phyloP scores from a whole-genome alignment of 1,140 invertebrate genomes.

The Hestina assimilis region DNA sequence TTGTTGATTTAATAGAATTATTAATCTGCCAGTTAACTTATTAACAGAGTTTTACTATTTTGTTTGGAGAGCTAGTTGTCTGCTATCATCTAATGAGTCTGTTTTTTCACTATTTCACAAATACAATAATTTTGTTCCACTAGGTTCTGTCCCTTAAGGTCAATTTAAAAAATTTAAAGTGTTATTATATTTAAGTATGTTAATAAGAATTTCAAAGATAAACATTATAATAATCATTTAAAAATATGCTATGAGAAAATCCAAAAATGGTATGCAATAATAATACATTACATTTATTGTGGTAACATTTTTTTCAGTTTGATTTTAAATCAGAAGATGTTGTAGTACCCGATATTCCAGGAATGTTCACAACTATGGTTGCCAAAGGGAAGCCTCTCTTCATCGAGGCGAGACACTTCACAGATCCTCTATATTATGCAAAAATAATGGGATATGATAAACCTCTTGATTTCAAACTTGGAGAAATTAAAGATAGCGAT shows the following conservation, averaged over 20 bases:
- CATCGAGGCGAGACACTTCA: conserved; percentile 85
- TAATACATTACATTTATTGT: not conserved
- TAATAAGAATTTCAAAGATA: too few relatives aligned
- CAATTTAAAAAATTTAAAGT: too few relatives aligned
- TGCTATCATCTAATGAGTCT: too few relatives aligned
- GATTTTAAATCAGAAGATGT: conserved; percentile 88
- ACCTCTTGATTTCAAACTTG: conserved; percentile 89
- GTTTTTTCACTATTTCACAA: not conserved
- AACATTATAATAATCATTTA: too few relatives aligned
- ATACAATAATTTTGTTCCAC: not conserved
- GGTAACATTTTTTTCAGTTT: conserved; percentile 82
- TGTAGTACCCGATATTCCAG: conserved; percentile 85
- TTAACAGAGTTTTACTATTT: too few relatives aligned
- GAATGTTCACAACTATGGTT: conserved; percentile 89
- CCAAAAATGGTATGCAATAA: not conserved
- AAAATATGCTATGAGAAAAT: not conserved
- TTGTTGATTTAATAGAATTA: too few relatives aligned
- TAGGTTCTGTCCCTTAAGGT: not conserved
- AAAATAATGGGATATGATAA: conserved; percentile 95
- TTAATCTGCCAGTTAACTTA: too few relatives aligned
- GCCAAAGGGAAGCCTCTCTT: conserved; percentile 87
- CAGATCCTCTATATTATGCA: conserved; percentile 85
- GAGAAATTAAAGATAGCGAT: conserved; percentile 41
- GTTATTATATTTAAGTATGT: too few relatives aligned
- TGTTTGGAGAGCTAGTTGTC: too few relatives aligned